These are phyloP conservation scores for Cheumatopsyche charites DNA, from an alignment of 1,140 invertebrate species.

Conservation along the genomic window DNA sequence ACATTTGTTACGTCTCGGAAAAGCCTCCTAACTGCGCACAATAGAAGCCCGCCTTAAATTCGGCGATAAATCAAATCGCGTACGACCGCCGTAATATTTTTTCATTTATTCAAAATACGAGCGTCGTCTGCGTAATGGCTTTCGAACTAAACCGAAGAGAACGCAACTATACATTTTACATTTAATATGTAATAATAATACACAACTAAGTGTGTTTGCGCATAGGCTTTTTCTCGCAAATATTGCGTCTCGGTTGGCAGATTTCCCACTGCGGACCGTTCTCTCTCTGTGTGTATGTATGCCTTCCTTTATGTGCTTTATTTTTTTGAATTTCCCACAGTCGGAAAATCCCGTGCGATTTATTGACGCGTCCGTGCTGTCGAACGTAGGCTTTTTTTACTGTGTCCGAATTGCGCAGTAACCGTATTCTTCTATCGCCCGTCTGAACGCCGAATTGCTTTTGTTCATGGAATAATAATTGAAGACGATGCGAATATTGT, in stretches of 20 bases:
- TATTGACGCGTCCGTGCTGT: slow-evolving; percentile 7
- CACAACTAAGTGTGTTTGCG: slow-evolving; percentile 6
- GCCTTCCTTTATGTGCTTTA: background rate
- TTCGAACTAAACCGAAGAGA: background rate
- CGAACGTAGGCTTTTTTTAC: background rate
- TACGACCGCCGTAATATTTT: background rate
- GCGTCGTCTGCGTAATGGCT: background rate
- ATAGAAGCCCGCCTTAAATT: background rate
- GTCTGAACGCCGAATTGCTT: too few species aligned
- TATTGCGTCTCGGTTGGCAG: slow-evolving; percentile 6
- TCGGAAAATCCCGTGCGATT: background rate
- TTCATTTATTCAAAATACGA: background rate
- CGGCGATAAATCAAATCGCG: background rate
- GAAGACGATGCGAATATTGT: too few species aligned
- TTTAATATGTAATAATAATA: too few species aligned
- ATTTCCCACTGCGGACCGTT: slow-evolving; percentile 13
- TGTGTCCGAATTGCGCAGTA: too few species aligned
- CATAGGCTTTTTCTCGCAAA: slow-evolving; percentile 8
- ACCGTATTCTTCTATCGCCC: too few species aligned
- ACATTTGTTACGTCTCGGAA: too few species aligned
- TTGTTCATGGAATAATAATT: too few species aligned
- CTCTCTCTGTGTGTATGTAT: background rate
- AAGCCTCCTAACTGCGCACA: too few species aligned
- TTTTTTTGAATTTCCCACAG: slow-evolving; percentile 8
- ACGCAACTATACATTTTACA: background rate